Conservation (phyloP, 2,113 vertebrate species). For the Galemys pyrenaicus region DNA sequence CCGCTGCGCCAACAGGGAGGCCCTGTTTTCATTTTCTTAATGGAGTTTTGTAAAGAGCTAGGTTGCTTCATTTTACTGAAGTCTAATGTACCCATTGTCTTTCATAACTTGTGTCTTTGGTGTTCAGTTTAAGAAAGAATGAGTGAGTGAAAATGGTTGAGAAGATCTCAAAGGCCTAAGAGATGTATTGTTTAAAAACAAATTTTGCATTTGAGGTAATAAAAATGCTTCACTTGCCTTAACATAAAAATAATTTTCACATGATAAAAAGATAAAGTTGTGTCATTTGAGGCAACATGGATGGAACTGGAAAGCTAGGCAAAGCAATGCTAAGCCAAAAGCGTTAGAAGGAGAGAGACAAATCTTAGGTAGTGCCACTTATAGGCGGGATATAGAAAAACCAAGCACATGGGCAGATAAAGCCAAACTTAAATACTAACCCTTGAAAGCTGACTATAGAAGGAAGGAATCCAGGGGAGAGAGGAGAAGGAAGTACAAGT, state of each 20-base stretch:
- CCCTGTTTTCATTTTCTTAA: not conserved
- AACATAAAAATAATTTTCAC: constrained; percentile 22
- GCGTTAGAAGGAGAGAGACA: no score
- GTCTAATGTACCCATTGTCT: not conserved
- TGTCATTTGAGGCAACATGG: no score
- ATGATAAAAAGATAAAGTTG: not conserved
- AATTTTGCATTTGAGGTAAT: constrained; percentile 17
- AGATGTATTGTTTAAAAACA: constrained; percentile 6
- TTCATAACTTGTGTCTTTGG: not conserved
- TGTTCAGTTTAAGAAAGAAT: not conserved
- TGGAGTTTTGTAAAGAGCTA: not conserved
- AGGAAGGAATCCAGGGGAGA: no score
- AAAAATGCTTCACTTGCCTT: not conserved
- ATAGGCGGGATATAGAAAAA: no score
- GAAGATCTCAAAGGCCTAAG: not conserved
- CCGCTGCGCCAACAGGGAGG: no score
- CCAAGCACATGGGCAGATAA: no score
- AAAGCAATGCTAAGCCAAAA: no score
- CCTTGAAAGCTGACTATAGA: no score
- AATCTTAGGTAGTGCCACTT: no score
- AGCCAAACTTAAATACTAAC: no score
- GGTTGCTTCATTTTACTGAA: constrained; percentile 10
- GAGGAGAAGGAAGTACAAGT: no score
- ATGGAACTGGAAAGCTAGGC: no score
- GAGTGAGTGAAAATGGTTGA: not conserved